These are phyloP conservation scores for Eubasilissa regina DNA, from an alignment of 1,140 invertebrate genomes.

Conservation along the genomic window DNA sequence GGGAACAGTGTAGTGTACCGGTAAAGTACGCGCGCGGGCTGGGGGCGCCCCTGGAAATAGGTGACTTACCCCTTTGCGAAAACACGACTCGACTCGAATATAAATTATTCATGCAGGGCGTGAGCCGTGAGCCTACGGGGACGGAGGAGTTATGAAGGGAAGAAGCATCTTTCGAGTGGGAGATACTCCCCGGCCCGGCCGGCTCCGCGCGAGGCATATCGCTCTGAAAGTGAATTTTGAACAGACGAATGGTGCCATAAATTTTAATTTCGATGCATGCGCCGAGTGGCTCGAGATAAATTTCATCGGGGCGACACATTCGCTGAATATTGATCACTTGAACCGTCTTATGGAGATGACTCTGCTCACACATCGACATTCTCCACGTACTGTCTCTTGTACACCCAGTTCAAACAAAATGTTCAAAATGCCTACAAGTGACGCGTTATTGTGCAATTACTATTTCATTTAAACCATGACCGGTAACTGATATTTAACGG, in stretches of 20 bases:
- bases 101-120: constrained; percentile 58
- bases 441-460: no score
- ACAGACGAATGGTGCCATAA: constrained; percentile 54
- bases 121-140: constrained; percentile 47
- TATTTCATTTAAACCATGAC: no score
- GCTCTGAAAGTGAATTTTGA: constrained; percentile 58
- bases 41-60: constrained; percentile 41
- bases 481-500: no score
- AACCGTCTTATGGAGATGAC: background rate
- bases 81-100: constrained; percentile 52
- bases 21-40: constrained; percentile 15
- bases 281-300: constrained; percentile 43
- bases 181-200: background rate
- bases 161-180: constrained; percentile 8
- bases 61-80: constrained; percentile 58
- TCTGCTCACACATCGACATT: no score
- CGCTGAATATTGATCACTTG: constrained; percentile 45
- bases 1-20: no score
- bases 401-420: no score
- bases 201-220: constrained; percentile 5
- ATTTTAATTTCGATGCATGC: constrained; percentile 57
- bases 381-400: no score
- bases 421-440: no score
- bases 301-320: constrained; percentile 51
- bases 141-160: constrained; percentile 23